Evolutionary conservation across 1,140 invertebrate species (phyloP), one percentile per base, ranked within the genome.

Genomic region (Cyclina sinensis): DNA sequence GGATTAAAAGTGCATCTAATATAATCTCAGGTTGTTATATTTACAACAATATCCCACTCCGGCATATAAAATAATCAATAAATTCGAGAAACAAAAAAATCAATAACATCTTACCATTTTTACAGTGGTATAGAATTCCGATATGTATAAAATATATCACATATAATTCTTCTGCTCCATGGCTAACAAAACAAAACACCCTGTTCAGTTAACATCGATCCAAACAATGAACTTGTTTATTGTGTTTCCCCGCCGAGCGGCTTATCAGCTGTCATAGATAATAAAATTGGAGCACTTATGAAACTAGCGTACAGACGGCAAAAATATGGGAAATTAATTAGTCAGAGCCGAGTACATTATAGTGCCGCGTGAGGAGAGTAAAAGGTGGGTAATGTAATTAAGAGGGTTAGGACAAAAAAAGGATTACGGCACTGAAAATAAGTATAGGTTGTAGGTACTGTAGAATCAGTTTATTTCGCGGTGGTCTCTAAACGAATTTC

Each of bases 211-310:
- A 27, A 65, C 59, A 65, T 5, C 24, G 24, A 11, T 3, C 59
- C 24, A 30, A 65, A 35, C n/a, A 65, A 30, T 30, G n/a, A 65
- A 65, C 14, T 30, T 16, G 16, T 11, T 30, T 18, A 18, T 35
- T 18, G 3, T 57, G 54, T 57, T 65, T 30, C 59, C 59, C 59
- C 7, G 59, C 59, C n/a, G 27, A 65, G 11, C 5, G 27, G 59
- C n/a, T 65, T 65, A 65, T 65, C 59, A 65, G 59, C 59, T 65
- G 59, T 65, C 59, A 65, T 27, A 30, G 59, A 65, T 57, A 57
- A 65, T 65, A 30, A 35, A 18, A 65, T 30, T 35, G 30, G 24
- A 65, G 59, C 59, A n/a, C 59, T 65, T 65, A 65, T 65, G 27
- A 65, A 65, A 65, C 54, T 9, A n/a, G 18, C 16, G 54, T 24